Base-by-base conservation (phyloP, 2,113 vertebrate species). In the Circaetus cinerascens region DNA sequence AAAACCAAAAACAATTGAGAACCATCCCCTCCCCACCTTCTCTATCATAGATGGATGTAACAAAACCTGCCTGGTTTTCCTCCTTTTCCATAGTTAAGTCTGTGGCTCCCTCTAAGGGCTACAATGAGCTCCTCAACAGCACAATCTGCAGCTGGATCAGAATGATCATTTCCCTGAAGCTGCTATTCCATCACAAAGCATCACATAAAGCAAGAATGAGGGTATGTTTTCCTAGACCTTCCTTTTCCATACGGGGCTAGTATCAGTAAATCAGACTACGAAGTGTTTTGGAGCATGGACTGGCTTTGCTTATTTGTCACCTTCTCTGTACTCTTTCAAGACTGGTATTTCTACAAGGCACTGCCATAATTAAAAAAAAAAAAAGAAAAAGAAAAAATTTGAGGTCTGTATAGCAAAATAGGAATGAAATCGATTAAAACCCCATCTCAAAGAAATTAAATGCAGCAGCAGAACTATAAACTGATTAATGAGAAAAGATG, bases 51-150 rank as follows among this genome's bases (percentile, higher is more conserved):
- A 59, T 4, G 36, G 27, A 56, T 17, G 15, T 14, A 82, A 51
- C 41, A 72, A 91, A 74, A 85, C 15, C 43, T 51, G 43, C 16
- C 75, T 26, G 15, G 1, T 41, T 36, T 71, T 32, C 7, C 34
- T 86, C 25, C 19, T 6, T 34, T 81, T 73, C 62, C 82, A 97
- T 93, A 79, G 27, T 10, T 80, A 74, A 68, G 97, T 29, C 94
- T 97, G 82, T 83, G 91, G 92, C 97, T 96, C 97, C 97, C 97
- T 96, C 97, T 97, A 96, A 95, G 93, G 97, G 97, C 77, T 84
- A 68, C 59, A 75, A 53, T 1, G 11, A 59, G 48, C 51, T 86
- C 40, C 34, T 79, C 63, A 55, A n/a, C 66, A 87, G 25, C 72
- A 71, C 59, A 46, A 4, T 9, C 55, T 63, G 59, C 83, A 85